phyloP scores from a whole-genome alignment of 2,797 vertebrate genomes.

The Rhincodon typus region DNA sequence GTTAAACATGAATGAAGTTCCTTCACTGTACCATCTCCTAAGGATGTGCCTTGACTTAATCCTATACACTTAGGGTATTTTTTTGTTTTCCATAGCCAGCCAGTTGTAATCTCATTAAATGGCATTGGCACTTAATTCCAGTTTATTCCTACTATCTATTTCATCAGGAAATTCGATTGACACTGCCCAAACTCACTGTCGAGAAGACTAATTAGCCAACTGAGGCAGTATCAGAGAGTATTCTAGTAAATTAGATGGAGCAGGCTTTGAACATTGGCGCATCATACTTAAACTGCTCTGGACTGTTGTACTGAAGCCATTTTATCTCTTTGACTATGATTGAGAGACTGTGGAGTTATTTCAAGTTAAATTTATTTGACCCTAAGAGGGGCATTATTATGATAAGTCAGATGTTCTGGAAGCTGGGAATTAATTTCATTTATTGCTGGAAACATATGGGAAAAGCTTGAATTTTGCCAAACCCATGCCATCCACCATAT shows the following conservation, averaged over 20 bases:
- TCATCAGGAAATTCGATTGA: not conserved
- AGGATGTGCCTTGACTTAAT: not conserved
- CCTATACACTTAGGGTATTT: not conserved
- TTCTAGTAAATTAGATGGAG: not conserved
- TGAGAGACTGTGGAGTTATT: too few relatives aligned
- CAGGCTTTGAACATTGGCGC: not conserved
- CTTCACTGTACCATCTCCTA: not conserved
- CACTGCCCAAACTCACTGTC: not conserved
- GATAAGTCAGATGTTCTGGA: not conserved
- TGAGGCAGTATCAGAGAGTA: not conserved
- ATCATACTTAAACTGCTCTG: not conserved
- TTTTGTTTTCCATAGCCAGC: not conserved
- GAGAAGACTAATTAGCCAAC: not conserved
- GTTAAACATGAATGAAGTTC: not conserved
- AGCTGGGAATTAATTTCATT: constrained; percentile 3
- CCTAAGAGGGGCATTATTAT: not conserved
- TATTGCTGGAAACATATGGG: constrained; percentile 14
- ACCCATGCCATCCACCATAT: not conserved
- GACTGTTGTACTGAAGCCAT: not conserved
- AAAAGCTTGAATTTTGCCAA: not conserved
- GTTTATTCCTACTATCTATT: not conserved
- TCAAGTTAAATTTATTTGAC: not conserved
- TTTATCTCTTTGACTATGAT: not conserved
- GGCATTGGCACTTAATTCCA: not conserved
- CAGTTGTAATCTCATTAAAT: too few relatives aligned